Conservation (phyloP, 1,140 invertebrate species). For the Rhopalosiphum maidis region DNA sequence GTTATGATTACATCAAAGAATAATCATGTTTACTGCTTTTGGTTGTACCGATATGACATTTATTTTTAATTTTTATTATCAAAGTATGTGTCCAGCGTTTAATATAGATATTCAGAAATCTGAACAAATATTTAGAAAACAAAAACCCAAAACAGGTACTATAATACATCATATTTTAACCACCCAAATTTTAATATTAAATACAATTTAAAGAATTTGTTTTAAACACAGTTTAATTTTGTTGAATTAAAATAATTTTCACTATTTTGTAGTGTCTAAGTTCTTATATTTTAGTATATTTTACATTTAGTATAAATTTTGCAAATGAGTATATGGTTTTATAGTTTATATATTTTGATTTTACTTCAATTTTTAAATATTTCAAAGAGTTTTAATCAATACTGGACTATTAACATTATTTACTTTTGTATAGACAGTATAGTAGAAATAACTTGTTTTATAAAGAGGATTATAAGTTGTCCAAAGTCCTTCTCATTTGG, state of each 20-base stretch:
- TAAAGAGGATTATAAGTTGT: no score
- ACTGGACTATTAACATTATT: no score
- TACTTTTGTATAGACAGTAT: no score
- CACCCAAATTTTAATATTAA: background rate
- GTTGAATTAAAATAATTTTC: background rate
- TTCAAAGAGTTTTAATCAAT: no score
- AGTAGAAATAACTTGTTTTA: no score
- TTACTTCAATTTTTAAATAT: no score
- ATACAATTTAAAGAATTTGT: no score
- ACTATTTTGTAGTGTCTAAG: background rate
- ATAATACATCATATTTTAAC: background rate
- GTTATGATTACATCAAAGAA: background rate
- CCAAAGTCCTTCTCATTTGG: no score
- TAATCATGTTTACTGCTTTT: slow-evolving; percentile 10
- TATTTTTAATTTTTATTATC: slow-evolving; percentile 13
- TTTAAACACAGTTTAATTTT: background rate
- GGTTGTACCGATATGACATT: background rate
- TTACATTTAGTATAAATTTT: background rate
- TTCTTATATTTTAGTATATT: background rate
- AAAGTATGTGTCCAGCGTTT: background rate
- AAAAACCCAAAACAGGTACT: background rate
- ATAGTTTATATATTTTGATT: no score
- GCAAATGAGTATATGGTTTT: background rate
- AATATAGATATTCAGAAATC: background rate
- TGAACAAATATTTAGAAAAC: background rate